Evolutionary conservation across 2,888 invertebrate genomes (phyloP), one percentile per base, ranked within the genome.

Genomic region (Branchellion lobata): DNA sequence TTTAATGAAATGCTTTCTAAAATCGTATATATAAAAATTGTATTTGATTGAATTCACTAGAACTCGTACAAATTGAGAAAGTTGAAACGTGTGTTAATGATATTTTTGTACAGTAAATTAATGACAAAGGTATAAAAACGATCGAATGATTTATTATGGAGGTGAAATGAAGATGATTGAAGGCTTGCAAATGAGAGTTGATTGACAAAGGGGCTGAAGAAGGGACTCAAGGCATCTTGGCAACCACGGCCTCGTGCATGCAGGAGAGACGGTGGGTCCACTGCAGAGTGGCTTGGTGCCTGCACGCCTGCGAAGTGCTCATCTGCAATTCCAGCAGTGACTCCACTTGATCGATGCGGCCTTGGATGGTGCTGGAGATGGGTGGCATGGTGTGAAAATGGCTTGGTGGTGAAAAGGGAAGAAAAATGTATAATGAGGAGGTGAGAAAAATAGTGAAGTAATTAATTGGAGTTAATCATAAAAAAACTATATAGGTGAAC

Each of bases 221-320:
- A 65, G 65, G 21, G 65, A 65, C 0, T 84, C 84, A 94, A 84
- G 93, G 92, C 93, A 97, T 95, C 91, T 95, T 96, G 89, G 94
- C 94, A 85, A 94, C 92, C 85, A 97, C 93, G 79, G 95, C 94
- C 85, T 92, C 90, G 88, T 97, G 96, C 84, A 97, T 90, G 72
- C 92, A 92, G 84, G 92, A 90, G 83, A 97, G 91, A 89, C 96
- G 96, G 87, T 92, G 91, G 81, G 95, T 95, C 96, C 96, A 97
- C 90, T 94, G 94, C 89, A 97, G 96, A 85, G 97, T 91, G 72
- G 96, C 96, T 85, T 91, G 91, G 89, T 96, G 96, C 81, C 96
- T 91, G 75, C 94, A 92, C 75, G 93, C 93, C 85, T 93, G 92
- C 82, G 92, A 91, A 21, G 84, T 82, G 79, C 87, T 86, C 65